Evolutionary conservation across 2,888 invertebrate species (phyloP).

Genomic region (Cryptocephalus moraei): DNA sequence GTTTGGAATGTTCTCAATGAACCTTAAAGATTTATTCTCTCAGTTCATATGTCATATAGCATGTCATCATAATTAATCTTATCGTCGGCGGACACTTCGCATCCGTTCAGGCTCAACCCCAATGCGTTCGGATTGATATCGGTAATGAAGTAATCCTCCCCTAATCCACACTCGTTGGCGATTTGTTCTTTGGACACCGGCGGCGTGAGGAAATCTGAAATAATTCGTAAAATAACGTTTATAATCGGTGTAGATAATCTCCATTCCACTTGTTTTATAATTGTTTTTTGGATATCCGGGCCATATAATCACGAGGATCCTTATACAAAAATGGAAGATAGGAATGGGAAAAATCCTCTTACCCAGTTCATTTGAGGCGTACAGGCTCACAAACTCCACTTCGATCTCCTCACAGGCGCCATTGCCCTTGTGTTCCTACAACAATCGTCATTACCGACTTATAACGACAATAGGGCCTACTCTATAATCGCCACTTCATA

Average conservation of each 20-base stretch:
- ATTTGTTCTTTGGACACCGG: slow-evolving; percentile 67
- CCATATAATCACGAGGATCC: too few relatives aligned
- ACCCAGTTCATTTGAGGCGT: too few relatives aligned
- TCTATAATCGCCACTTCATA: too few relatives aligned
- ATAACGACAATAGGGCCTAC: too few relatives aligned
- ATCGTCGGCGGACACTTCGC: slow-evolving; percentile 41
- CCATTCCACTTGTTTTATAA: too few relatives aligned
- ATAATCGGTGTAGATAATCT: too few relatives aligned
- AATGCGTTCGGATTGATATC: slow-evolving; percentile 43
- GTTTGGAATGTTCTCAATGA: too few relatives aligned
- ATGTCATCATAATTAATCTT: slow-evolving; percentile 24
- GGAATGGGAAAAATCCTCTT: too few relatives aligned
- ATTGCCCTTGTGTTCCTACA: background rate
- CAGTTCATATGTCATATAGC: background rate
- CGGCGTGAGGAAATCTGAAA: slow-evolving; percentile 46
- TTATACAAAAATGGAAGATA: too few relatives aligned
- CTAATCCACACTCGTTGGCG: slow-evolving; percentile 65
- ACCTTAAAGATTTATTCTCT: background rate
- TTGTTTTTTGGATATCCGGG: too few relatives aligned
- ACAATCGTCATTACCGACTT: too few relatives aligned
- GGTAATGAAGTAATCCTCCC: slow-evolving; percentile 45
- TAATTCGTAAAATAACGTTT: background rate
- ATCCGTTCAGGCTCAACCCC: slow-evolving; percentile 42
- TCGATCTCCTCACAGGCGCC: background rate
- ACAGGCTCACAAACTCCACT: too few relatives aligned